Conservation (phyloP, 2,888 invertebrate species). For the Choreutis nemorana region DNA sequence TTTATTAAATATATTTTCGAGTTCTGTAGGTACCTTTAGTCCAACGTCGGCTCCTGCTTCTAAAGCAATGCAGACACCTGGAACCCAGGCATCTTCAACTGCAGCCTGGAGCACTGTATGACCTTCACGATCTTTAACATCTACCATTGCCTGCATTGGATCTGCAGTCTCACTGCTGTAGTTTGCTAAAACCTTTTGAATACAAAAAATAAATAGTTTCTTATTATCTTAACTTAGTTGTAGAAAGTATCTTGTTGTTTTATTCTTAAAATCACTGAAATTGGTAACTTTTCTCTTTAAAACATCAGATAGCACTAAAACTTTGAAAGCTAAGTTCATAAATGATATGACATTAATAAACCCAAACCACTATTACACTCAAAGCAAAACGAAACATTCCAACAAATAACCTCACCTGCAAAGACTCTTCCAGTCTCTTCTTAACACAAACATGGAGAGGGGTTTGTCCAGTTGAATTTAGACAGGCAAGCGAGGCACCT, state of each 20-base stretch:
- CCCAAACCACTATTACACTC: too few relatives aligned
- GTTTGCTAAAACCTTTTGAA: conserved; percentile 38
- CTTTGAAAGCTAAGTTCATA: too few relatives aligned
- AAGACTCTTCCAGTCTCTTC: conserved; percentile 39
- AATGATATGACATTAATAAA: too few relatives aligned
- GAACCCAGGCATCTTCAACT: conserved; percentile 55
- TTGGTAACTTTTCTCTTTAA: too few relatives aligned
- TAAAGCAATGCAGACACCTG: conserved; percentile 57
- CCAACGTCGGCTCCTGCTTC: conserved; percentile 61
- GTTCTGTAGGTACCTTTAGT: conserved; percentile 29
- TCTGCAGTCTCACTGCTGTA: conserved; percentile 36
- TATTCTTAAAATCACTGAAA: too few relatives aligned
- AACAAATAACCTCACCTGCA: conserved; percentile 40
- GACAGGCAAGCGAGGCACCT: conserved; percentile 40
- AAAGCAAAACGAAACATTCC: too few relatives aligned
- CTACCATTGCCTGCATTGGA: conserved; percentile 41
- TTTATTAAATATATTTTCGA: too few relatives aligned
- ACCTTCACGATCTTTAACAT: conserved; percentile 51
- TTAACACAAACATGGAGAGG: conserved; percentile 60
- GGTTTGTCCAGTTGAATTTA: conserved; percentile 49
- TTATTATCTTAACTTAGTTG: neutral
- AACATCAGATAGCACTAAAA: too few relatives aligned
- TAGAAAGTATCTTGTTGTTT: neutral
- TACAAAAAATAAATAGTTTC: neutral
- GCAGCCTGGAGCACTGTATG: conserved; percentile 63